Conservation (phyloP, 1,140 invertebrate genomes). For the Agrypnia vestita region DNA sequence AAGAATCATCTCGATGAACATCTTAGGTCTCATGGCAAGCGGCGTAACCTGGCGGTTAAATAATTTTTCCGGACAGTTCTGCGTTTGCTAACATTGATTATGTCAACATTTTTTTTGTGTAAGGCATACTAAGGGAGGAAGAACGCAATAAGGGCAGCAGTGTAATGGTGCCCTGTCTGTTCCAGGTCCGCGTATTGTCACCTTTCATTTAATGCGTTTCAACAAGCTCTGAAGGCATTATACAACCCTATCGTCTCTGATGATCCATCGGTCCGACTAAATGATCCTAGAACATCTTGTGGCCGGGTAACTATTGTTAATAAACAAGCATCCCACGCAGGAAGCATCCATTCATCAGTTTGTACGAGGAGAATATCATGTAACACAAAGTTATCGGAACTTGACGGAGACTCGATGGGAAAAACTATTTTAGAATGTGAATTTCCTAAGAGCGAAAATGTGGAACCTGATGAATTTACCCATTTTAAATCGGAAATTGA, state of each 20-base stretch:
- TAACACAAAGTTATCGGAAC: too few relatives aligned
- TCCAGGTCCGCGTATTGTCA: conserved; percentile 54
- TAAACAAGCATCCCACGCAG: too few relatives aligned
- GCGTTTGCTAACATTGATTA: background rate
- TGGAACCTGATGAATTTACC: too few relatives aligned
- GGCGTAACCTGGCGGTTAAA: background rate
- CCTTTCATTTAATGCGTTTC: conserved; percentile 53
- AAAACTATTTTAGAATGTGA: too few relatives aligned
- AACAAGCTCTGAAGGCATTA: conserved; percentile 37
- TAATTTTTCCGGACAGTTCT: background rate
- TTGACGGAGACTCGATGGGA: too few relatives aligned
- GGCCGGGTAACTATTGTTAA: too few relatives aligned
- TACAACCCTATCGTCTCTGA: background rate
- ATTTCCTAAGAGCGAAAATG: too few relatives aligned
- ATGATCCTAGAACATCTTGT: too few relatives aligned
- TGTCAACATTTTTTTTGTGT: background rate
- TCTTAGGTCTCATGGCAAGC: background rate
- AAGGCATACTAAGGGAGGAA: conserved; percentile 38
- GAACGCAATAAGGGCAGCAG: conserved; percentile 45
- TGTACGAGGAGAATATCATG: too few relatives aligned
- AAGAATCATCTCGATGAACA: conserved; percentile 10
- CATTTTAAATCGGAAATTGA: background rate
- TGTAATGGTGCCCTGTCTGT: conserved; percentile 56
- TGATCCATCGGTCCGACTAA: background rate
- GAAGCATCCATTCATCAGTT: too few relatives aligned